These are phyloP conservation scores for Tapirus terrestris DNA, from an alignment of 2,113 vertebrate species.

Conservation along the genomic window DNA sequence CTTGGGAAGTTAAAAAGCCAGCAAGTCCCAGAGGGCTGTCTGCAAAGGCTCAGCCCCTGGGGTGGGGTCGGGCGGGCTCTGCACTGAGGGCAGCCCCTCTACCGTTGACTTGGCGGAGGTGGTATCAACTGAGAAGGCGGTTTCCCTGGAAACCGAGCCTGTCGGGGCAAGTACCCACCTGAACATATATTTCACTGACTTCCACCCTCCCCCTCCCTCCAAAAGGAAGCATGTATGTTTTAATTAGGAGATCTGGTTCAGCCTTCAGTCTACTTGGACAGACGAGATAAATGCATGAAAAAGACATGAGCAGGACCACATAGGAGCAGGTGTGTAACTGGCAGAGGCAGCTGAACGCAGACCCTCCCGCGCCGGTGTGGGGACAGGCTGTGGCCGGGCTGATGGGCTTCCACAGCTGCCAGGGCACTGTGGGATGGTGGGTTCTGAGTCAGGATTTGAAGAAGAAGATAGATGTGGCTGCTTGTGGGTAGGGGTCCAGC, in stretches of 20 bases:
- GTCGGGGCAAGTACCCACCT: not conserved
- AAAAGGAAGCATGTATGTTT: not conserved
- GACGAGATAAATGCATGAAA: not conserved
- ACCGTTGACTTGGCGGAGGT: not conserved
- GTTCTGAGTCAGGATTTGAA: not conserved
- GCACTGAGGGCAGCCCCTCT: not conserved
- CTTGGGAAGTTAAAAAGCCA: not conserved
- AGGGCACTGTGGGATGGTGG: rapidly evolving
- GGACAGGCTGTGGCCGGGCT: not conserved
- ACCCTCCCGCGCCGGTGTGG: rapidly evolving
- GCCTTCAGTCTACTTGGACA: not conserved
- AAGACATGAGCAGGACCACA: not conserved
- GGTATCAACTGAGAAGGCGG: not conserved
- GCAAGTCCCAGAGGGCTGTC: not conserved
- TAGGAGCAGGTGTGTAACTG: not conserved
- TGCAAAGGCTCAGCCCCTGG: rapidly evolving
- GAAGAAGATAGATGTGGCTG: not conserved
- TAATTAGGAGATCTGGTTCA: not conserved
- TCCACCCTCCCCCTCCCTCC: too few relatives aligned
- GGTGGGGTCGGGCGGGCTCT: not conserved
- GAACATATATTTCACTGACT: not conserved
- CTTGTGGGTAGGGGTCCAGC: not conserved
- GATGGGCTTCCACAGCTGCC: not conserved
- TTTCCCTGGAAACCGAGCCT: not conserved
- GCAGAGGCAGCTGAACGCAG: not conserved